Conservation (phyloP, 2,797 vertebrate genomes). For the Tapirus indicus region DNA sequence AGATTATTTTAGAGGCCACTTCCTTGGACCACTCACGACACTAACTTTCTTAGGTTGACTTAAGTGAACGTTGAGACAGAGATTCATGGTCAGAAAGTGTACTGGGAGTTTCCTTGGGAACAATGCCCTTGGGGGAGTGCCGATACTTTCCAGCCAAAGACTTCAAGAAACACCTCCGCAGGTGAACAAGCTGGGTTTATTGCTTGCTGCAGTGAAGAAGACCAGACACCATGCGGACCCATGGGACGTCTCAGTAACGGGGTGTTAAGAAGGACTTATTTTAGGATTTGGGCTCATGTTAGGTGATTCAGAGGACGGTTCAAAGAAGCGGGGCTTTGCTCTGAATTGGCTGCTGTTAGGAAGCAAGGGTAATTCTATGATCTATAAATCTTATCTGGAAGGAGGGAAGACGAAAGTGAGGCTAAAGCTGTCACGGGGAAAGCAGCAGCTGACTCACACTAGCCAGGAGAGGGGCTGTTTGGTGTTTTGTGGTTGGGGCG, state of each 20-base stretch:
- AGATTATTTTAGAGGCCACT: neutral
- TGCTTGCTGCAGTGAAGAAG: neutral
- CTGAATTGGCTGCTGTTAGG: neutral
- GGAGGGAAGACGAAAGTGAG: neutral
- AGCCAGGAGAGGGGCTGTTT: neutral
- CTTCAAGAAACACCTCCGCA: neutral
- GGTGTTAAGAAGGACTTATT: neutral
- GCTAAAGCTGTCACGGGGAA: neutral
- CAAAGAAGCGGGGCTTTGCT: neutral
- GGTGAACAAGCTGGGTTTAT: neutral
- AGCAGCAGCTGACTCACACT: neutral
- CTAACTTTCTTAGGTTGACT: neutral
- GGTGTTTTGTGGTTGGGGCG: neutral
- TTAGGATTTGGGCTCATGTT: neutral
- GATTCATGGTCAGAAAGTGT: neutral
- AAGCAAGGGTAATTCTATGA: neutral
- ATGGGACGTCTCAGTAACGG: neutral
- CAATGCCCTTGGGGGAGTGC: accelerated
- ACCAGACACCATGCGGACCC: neutral
- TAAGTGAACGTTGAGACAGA: neutral
- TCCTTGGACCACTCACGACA: neutral
- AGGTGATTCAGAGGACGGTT: neutral
- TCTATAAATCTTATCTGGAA: neutral
- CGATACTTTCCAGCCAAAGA: neutral
- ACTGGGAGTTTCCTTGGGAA: neutral